Base-by-base conservation (phyloP, 2,113 vertebrate species). In the Sula dactylatra region DNA sequence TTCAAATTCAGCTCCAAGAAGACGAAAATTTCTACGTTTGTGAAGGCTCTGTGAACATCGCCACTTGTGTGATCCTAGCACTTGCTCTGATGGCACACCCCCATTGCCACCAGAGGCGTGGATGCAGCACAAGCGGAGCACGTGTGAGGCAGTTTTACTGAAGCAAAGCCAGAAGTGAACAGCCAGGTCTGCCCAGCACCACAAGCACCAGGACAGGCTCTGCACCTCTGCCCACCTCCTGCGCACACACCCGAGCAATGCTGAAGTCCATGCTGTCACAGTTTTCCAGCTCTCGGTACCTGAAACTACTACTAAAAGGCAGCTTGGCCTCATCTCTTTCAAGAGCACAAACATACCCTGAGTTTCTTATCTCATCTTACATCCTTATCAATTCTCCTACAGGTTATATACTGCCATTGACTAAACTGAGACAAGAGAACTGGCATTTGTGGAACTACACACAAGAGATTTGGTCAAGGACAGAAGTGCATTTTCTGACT, bases 61-160 rank as follows among this genome's bases (percentile, higher is more conserved):
- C 5, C 36, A 49, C 16, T 44, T 47, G 2, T 4, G 10, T 6
- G 19, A 27, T 52, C 58, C 40, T 26, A 27, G 27, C 31, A 16
- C 27, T 45, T 56, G 12, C 34, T 38, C 22, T 21, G 21, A 61
- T 3, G 13, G 40, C 64, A 56, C 2, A 3, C 21, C 45, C 42
- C 5, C 6, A 13, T 18, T 26, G 25, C 16, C 55, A 36, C 25
- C 25, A 70, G 14, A 61, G 67, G 5, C 1, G 1, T 0, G 11
- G n/a, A 44, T 16, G 27, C 1, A 47, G 44, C 44, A 2, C 32
- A 80, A 31, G 36, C 0, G 8, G 17, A 44, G 52, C 5, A 22
- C 0, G 0, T 4, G 18, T 5, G 29, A 83, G 29, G 44, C 27
- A 59, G 45, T 42, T 86, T 31, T 45, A 36, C 18, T 31, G 24